Evolutionary conservation across 2,113 vertebrate genomes (phyloP).

Genomic region (Anarrhichthys ocellatus): DNA sequence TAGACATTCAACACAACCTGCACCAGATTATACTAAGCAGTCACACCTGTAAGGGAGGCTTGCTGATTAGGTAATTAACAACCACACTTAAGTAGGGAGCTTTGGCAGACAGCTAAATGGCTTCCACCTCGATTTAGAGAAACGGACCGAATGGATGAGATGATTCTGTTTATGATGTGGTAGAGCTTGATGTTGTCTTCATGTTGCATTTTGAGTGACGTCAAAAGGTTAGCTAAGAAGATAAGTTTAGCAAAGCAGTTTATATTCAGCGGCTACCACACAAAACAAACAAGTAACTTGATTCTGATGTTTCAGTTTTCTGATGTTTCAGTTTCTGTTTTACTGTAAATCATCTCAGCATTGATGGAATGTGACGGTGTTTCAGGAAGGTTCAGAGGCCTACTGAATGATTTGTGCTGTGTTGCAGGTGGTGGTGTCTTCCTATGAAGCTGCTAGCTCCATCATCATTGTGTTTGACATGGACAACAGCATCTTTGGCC

Average conservation of each 20-base stretch:
- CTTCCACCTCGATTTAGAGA: neutral
- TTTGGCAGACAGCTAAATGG: neutral
- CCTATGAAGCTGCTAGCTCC: constrained; percentile 86
- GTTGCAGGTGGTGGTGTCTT: constrained; percentile 88
- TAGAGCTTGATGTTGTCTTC: neutral
- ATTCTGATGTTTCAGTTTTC: neutral
- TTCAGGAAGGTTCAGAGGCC: neutral
- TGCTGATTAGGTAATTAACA: constrained; percentile 60
- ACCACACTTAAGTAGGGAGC: neutral
- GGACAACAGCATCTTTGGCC: constrained; percentile 94
- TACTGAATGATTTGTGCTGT: neutral
- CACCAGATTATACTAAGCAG: constrained; percentile 53
- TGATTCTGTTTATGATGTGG: neutral
- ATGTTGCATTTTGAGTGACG: neutral
- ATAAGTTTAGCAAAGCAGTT: neutral
- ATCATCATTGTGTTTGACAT: constrained; percentile 92
- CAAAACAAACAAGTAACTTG: neutral
- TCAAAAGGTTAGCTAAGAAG: neutral
- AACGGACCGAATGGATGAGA: neutral
- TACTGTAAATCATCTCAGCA: neutral
- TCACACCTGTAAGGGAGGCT: constrained; percentile 64
- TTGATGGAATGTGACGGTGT: neutral
- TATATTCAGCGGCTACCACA: neutral
- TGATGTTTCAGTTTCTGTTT: neutral
- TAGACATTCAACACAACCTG: constrained; percentile 36